Evolutionary conservation across 2,888 invertebrate genomes (phyloP).

Genomic region (Hermaeophaga mercurialis): DNA sequence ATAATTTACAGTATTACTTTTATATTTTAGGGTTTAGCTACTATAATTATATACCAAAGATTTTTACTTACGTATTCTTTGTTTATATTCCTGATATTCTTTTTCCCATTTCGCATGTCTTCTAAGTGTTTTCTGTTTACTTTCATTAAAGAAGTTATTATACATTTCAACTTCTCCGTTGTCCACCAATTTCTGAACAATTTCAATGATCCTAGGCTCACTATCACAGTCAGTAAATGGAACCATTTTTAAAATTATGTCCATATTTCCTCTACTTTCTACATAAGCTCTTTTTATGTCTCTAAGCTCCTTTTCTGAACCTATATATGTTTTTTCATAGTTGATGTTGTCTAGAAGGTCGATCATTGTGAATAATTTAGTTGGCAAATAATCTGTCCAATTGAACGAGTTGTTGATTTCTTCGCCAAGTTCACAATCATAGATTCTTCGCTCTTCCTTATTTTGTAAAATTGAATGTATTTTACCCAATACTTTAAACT

Average conservation of each 20-base stretch:
- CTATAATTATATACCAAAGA: neutral
- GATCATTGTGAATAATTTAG: constrained; percentile 84
- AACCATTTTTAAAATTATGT: constrained; percentile 80
- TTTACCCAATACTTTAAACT: constrained; percentile 89
- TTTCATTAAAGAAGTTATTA: constrained; percentile 80
- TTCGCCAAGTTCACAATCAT: constrained; percentile 85
- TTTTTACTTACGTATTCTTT: constrained; percentile 57
- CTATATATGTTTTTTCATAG: constrained; percentile 84
- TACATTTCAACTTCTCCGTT: constrained; percentile 77
- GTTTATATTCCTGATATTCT: constrained; percentile 69
- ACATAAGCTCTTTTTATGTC: constrained; percentile 85
- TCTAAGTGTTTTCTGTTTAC: constrained; percentile 68
- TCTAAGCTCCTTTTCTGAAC: constrained; percentile 79
- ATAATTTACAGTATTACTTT: no score
- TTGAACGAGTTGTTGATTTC: constrained; percentile 73
- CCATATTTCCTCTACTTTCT: constrained; percentile 86
- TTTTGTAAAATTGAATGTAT: constrained; percentile 88
- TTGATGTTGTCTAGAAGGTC: constrained; percentile 85
- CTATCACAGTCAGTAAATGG: constrained; percentile 81
- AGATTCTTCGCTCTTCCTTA: constrained; percentile 77
- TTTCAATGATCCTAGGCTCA: constrained; percentile 75
- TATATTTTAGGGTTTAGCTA: no score
- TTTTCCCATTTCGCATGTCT: constrained; percentile 72
- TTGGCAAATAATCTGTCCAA: constrained; percentile 90
- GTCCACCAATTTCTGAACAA: constrained; percentile 75